A percentile compares a stretch with the other conserved stretches of the same genome.
Evolutionary conservation across 1,140 invertebrate species (phyloP).

Genomic region (Drosophila watanabei): DNA sequence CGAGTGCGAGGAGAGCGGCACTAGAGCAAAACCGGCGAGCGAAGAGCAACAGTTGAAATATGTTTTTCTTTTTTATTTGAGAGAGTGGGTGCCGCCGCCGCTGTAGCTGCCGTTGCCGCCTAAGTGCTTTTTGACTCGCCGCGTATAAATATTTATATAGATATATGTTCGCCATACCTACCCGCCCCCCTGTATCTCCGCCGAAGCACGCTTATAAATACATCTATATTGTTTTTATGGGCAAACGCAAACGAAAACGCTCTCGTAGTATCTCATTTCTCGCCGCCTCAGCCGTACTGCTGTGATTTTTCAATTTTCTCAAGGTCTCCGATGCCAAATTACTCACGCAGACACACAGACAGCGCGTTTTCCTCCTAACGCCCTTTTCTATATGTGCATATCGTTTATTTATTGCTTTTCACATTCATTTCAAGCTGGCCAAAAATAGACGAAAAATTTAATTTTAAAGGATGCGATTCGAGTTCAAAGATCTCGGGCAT

Average conservation of each 20-base stretch:
- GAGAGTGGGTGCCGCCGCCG: slow-evolving; percentile 79
- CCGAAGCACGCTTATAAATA: slow-evolving; percentile 37
- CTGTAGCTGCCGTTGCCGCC: slow-evolving; percentile 58
- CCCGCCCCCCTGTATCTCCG: background rate
- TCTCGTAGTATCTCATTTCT: slow-evolving; percentile 78
- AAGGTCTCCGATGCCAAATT: slow-evolving; percentile 73
- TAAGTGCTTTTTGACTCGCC: slow-evolving; percentile 70
- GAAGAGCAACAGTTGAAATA: slow-evolving; percentile 72
- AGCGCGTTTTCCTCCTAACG: slow-evolving; percentile 34
- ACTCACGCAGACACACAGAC: slow-evolving; percentile 48
- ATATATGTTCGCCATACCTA: slow-evolving; percentile 28
- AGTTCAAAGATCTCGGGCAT: slow-evolving; percentile 43
- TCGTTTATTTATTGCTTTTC: slow-evolving; percentile 32
- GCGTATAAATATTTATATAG: slow-evolving; percentile 75
- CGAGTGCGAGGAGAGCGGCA: slow-evolving; percentile 34
- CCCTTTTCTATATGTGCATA: slow-evolving; percentile 20
- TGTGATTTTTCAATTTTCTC: slow-evolving; percentile 74
- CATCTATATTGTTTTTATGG: slow-evolving; percentile 75
- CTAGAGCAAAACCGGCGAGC: slow-evolving; percentile 55
- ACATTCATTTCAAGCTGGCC: slow-evolving; percentile 19
- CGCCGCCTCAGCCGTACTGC: slow-evolving; percentile 36
- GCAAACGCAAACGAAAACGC: slow-evolving; percentile 51
- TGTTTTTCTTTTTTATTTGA: slow-evolving; percentile 59
- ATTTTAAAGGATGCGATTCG: slow-evolving; percentile 36
- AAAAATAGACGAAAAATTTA: slow-evolving; percentile 31